Evolutionary conservation across 1,140 invertebrate genomes (phyloP).

Genomic region (Scaptomyza hsui): DNA sequence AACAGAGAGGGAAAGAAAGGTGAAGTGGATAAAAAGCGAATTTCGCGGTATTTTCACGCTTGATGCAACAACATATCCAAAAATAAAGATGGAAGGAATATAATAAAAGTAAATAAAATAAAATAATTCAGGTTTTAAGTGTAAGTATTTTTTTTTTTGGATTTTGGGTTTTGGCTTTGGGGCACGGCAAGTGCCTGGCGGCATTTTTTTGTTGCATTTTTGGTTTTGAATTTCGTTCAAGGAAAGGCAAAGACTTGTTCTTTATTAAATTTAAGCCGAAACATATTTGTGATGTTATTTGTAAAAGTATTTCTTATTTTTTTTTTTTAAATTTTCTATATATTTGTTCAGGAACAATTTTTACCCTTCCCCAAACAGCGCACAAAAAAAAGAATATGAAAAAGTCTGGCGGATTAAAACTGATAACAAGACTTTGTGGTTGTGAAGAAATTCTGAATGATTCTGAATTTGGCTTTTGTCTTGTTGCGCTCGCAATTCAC

Average conservation of each 20-base stretch:
- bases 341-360: too few relatives aligned
- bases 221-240: slow-evolving; percentile 81
- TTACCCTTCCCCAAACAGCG: background rate
- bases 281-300: too few relatives aligned
- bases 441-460: too few relatives aligned
- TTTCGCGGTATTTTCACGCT: slow-evolving; percentile 84
- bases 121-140: slow-evolving; percentile 9
- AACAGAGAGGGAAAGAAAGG: background rate
- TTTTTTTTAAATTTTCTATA: too few relatives aligned
- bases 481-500: slow-evolving; percentile 21
- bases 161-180: slow-evolving; percentile 5
- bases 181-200: slow-evolving; percentile 31
- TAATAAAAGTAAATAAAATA: background rate
- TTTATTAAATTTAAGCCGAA: background rate
- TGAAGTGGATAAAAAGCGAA: slow-evolving; percentile 47
- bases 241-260: slow-evolving; percentile 46
- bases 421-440: slow-evolving; percentile 72
- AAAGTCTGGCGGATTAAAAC: slow-evolving; percentile 62
- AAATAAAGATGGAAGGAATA: background rate
- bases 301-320: too few relatives aligned
- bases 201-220: slow-evolving; percentile 36
- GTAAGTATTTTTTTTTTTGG: background rate
- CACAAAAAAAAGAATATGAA: background rate
- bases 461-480: slow-evolving; percentile 32
- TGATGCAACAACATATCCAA: slow-evolving; percentile 43